Percentiles rank a stretch among this genome's conserved stretches.
Conservation (phyloP, 2,888 invertebrate genomes). For the Pantelozetes paolii region DNA sequence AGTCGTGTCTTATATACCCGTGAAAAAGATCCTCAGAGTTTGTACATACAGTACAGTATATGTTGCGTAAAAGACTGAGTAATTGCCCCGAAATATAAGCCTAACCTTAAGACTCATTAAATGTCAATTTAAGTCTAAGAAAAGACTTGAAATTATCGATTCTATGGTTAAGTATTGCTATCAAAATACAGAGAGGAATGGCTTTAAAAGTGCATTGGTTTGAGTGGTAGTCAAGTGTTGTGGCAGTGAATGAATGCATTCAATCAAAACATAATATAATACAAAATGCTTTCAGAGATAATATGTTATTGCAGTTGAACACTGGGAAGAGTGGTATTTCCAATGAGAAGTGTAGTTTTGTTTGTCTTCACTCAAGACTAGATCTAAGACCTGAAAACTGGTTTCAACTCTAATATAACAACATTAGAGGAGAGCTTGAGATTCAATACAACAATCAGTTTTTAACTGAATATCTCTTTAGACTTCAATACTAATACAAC, state of each 20-base stretch:
- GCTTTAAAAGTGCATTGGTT: not conserved
- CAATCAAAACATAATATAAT: not conserved
- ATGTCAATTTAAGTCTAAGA: constrained; percentile 11
- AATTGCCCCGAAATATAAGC: not conserved
- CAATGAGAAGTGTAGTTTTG: no score
- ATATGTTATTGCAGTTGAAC: no score
- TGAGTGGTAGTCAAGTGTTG: not conserved
- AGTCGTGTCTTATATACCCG: not conserved
- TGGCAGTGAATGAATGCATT: constrained; percentile 7
- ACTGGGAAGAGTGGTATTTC: not conserved
- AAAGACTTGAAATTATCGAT: not conserved
- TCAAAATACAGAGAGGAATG: not conserved
- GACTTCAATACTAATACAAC: not conserved
- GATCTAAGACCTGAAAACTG: no score
- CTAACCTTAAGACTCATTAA: constrained; percentile 22
- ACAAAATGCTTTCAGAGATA: not conserved
- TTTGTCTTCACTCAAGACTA: no score
- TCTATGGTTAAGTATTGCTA: not conserved
- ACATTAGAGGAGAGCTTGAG: not conserved
- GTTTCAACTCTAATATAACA: not conserved
- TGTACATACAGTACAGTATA: not conserved
- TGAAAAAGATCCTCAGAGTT: not conserved
- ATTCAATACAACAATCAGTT: not conserved
- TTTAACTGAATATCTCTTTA: not conserved
- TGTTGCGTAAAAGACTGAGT: not conserved